Evolutionary conservation across 1,140 invertebrate species (phyloP).

Genomic region (Lethocerus indicus): DNA sequence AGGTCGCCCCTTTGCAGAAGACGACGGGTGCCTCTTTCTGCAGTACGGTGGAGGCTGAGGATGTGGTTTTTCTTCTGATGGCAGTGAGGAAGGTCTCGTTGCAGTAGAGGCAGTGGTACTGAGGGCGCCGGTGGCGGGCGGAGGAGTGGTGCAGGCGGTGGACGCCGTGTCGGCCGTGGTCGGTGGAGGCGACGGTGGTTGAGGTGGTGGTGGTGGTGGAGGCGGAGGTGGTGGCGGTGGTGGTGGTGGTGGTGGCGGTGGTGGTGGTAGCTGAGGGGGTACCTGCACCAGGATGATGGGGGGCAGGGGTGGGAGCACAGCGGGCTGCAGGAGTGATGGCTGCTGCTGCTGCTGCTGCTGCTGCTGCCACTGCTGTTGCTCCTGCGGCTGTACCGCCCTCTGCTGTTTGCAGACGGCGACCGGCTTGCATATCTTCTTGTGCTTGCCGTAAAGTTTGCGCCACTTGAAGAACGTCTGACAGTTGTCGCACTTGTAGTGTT

Average conservation of each 20-base stretch:
- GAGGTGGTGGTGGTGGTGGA: not conserved
- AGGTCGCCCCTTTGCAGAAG: constrained; percentile 16
- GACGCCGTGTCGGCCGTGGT: not conserved
- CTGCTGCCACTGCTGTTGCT: not conserved
- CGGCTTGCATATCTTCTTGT: constrained; percentile 11
- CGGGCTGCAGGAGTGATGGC: not conserved
- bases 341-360: not conserved
- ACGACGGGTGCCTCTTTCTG: constrained; percentile 16
- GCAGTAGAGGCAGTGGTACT: constrained; percentile 19
- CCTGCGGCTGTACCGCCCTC: too few relatives aligned
- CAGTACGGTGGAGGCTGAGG: constrained; percentile 17
- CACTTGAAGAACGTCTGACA: constrained; percentile 11
- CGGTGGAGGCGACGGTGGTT: too few relatives aligned
- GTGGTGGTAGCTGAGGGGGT: not conserved
- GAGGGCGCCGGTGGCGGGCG: not conserved
- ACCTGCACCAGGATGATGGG: not conserved
- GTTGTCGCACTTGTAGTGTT: constrained; percentile 11
- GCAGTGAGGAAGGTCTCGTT: constrained; percentile 16
- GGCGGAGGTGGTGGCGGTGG: not conserved
- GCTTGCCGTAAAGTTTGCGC: constrained; percentile 14
- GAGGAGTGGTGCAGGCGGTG: not conserved
- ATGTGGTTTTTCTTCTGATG: constrained; percentile 16
- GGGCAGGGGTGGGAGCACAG: not conserved
- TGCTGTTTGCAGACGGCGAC: not conserved
- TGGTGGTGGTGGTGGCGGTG: too few relatives aligned